phyloP scores from a whole-genome alignment of 2,888 invertebrate species.

The Acleris laterana region DNA sequence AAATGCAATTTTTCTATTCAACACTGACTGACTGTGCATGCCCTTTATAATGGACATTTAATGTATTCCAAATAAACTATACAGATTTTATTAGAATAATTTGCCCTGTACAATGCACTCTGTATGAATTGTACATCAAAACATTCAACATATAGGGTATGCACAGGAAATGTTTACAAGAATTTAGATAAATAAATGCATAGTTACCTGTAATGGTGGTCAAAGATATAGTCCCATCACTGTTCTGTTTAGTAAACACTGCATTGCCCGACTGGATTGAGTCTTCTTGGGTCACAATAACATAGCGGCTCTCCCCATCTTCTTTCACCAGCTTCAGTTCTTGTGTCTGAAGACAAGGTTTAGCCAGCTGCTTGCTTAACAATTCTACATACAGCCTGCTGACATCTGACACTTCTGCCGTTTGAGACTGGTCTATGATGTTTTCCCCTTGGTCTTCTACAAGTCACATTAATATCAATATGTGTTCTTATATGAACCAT shows the following conservation, averaged over 20 bases:
- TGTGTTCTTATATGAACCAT: neutral
- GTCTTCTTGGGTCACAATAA: constrained; percentile 60
- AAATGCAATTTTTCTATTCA: too few species aligned
- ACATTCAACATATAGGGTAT: too few species aligned
- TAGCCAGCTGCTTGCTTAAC: constrained; percentile 55
- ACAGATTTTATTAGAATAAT: too few species aligned
- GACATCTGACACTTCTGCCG: constrained; percentile 44
- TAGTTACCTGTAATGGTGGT: constrained; percentile 64
- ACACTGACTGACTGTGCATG: too few species aligned
- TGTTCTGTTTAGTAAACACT: constrained; percentile 71
- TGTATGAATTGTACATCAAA: too few species aligned
- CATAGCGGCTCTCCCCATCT: constrained; percentile 60
- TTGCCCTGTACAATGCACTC: too few species aligned
- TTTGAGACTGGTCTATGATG: constrained; percentile 36
- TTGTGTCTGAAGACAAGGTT: constrained; percentile 57
- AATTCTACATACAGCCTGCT: constrained; percentile 67
- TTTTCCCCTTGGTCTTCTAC: constrained; percentile 30
- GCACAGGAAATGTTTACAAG: too few species aligned
- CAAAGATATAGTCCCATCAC: constrained; percentile 74
- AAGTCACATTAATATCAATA: constrained; percentile 1
- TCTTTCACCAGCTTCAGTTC: constrained; percentile 65
- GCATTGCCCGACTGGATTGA: constrained; percentile 49
- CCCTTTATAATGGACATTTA: too few species aligned
- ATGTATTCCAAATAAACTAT: too few species aligned
- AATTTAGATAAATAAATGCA: neutral